Evolutionary conservation across 2,797 vertebrate species (phyloP).

Genomic region (Acipenser transmontanus): DNA sequence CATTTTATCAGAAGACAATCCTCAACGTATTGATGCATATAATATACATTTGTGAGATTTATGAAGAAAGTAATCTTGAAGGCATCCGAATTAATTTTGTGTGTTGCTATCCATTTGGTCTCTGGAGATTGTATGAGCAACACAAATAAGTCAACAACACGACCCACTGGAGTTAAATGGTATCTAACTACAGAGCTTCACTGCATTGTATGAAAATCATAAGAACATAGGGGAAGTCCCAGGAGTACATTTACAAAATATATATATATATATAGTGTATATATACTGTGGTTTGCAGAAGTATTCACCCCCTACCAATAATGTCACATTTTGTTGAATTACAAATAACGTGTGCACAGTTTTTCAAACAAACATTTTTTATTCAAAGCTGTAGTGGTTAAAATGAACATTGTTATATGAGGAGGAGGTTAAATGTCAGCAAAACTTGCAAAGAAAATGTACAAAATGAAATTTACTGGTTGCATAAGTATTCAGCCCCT

Average conservation of each 20-base stretch:
- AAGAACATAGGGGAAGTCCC: constrained; percentile 35
- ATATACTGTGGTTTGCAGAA: too few relatives aligned
- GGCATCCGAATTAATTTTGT: constrained; percentile 20
- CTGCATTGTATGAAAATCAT: constrained; percentile 17
- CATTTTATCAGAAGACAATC: constrained; percentile 29
- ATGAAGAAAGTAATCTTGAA: constrained; percentile 36
- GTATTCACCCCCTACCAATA: too few relatives aligned
- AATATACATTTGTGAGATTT: background rate
- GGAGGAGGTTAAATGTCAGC: too few relatives aligned
- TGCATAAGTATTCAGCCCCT: too few relatives aligned
- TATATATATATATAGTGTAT: constrained; percentile 22
- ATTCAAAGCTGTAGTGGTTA: too few relatives aligned
- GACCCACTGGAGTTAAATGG: constrained; percentile 35
- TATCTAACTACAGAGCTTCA: constrained; percentile 22
- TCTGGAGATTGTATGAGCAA: constrained; percentile 41
- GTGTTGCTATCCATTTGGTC: constrained; percentile 43
- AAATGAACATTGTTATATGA: too few relatives aligned
- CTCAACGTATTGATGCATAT: background rate
- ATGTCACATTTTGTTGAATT: too few relatives aligned
- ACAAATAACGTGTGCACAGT: too few relatives aligned
- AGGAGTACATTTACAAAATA: constrained; percentile 39
- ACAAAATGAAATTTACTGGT: too few relatives aligned
- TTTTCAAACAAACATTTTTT: too few relatives aligned
- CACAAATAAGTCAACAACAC: constrained; percentile 43
- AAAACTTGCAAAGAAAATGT: too few relatives aligned